These are phyloP conservation scores for Entomobrya proxima DNA, from an alignment of 2,888 invertebrate species.

Conservation along the genomic window DNA sequence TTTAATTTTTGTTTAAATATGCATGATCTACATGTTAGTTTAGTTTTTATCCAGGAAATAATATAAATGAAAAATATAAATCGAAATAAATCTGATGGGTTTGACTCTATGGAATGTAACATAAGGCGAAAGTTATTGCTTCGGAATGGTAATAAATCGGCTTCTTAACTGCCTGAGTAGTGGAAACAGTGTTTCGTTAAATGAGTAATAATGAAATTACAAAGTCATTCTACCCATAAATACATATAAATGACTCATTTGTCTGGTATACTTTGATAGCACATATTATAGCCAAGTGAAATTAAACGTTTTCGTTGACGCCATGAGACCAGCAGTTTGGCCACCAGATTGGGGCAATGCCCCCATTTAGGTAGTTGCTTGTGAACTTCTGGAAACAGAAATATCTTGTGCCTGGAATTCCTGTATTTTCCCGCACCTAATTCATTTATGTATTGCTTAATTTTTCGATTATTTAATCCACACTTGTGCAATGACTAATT, in stretches of 20 bases:
- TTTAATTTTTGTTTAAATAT: no score
- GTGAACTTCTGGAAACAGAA: background rate
- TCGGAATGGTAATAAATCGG: background rate
- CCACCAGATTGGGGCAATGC: slow-evolving; percentile 25
- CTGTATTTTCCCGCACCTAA: no score
- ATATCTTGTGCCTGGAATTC: background rate
- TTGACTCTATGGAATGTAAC: no score
- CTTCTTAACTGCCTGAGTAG: background rate
- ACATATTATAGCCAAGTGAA: background rate
- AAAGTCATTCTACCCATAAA: background rate
- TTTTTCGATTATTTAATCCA: slow-evolving; percentile 43
- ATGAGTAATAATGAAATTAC: background rate
- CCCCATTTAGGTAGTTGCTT: slow-evolving; percentile 14
- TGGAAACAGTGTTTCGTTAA: background rate
- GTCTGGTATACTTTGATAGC: background rate
- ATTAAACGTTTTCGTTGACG: slow-evolving; percentile 6
- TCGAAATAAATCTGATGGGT: no score
- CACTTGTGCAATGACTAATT: background rate
- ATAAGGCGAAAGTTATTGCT: no score
- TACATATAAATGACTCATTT: background rate
- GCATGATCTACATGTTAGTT: no score
- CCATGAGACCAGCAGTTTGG: background rate
- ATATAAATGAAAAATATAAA: no score
- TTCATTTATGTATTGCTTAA: slow-evolving; percentile 35
- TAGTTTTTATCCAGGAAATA: no score